Percentiles rank a stretch among this genome's conserved stretches.
phyloP scores from a whole-genome alignment of 2,113 vertebrate species.

The human (Homo sapiens) region DNA sequence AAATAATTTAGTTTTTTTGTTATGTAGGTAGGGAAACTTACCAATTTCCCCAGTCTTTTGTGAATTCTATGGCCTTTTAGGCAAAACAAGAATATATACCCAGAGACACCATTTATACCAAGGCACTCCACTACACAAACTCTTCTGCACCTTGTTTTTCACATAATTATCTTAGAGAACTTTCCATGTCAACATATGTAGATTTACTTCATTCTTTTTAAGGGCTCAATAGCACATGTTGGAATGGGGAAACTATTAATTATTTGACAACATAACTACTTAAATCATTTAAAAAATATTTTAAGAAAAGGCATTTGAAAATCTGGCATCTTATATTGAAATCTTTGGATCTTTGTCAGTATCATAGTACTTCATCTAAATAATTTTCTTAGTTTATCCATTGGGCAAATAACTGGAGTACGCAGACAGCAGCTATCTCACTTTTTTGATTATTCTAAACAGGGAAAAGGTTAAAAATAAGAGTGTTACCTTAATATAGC shows the following conservation, averaged over 20 bases:
- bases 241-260: background rate
- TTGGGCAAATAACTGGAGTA: background rate
- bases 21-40: background rate
- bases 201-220: background rate
- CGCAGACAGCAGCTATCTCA: background rate
- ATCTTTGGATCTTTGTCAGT: slow-evolving; percentile 13
- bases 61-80: background rate
- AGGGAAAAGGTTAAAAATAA: slow-evolving; percentile 22
- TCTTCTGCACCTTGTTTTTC: background rate
- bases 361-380: background rate
- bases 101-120: background rate
- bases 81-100: background rate
- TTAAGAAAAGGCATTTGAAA: slow-evolving; percentile 23
- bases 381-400: slow-evolving; percentile 19
- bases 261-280: slow-evolving; percentile 26
- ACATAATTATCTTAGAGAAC: background rate
- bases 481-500: background rate
- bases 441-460: background rate
- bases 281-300: slow-evolving; percentile 10
- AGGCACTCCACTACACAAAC: background rate
- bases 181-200: background rate
- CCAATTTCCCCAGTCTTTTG: background rate
- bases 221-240: background rate
- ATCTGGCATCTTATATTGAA: background rate
- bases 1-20: background rate